phyloP scores from a whole-genome alignment of 2,797 vertebrate species.

The Trichosurus vulpecula region DNA sequence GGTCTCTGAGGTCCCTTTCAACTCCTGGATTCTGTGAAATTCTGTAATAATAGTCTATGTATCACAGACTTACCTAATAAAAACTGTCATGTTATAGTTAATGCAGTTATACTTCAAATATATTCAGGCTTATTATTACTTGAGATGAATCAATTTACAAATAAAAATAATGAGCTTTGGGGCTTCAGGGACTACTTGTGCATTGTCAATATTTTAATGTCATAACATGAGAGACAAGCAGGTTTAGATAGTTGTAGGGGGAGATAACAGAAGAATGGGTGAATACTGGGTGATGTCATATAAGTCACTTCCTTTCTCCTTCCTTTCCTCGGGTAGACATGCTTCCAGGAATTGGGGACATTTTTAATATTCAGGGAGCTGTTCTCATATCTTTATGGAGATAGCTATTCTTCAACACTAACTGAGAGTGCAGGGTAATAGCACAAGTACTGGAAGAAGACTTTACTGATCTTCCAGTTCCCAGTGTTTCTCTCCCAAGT shows the following conservation, averaged over 20 bases:
- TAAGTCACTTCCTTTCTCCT: not conserved
- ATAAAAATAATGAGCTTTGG: not conserved
- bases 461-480: not conserved
- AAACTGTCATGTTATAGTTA: not conserved
- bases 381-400: not conserved
- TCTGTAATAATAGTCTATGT: not conserved
- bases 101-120: not conserved
- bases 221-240: not conserved
- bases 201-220: not conserved
- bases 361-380: not conserved
- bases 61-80: not conserved
- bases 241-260: not conserved
- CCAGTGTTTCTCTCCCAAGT: not conserved
- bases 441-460: not conserved
- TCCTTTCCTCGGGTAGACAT: not conserved
- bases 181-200: not conserved
- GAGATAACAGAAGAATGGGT: not conserved
- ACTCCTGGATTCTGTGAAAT: not conserved
- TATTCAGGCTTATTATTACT: not conserved
- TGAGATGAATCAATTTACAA: not conserved
- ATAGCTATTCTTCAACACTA: not conserved
- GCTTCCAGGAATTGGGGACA: not conserved
- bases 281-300: not conserved
- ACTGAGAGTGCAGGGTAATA: not conserved
- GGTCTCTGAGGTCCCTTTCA: not conserved